These are phyloP conservation scores for Tipula lateralis DNA, from an alignment of 2,888 invertebrate genomes.

Conservation along the genomic window DNA sequence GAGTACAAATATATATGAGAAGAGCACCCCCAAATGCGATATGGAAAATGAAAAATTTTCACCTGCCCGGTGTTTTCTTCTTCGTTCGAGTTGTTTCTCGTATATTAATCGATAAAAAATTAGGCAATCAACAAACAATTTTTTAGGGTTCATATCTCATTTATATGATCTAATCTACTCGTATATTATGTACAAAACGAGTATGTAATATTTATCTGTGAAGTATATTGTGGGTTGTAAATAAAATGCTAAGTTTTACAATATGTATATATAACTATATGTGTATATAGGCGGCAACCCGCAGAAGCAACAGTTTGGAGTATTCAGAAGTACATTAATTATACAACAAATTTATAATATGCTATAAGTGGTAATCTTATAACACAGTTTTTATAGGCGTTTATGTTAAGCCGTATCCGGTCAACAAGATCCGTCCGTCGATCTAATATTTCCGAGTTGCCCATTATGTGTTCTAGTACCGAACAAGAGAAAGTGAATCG, in stretches of 20 bases:
- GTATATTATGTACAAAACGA: no score
- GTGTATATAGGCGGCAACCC: no score
- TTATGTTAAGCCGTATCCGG: no score
- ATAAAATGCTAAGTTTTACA: background rate
- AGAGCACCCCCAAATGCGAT: background rate
- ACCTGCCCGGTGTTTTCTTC: background rate
- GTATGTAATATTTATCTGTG: background rate
- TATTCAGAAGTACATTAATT: background rate
- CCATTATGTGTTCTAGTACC: no score
- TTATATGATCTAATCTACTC: background rate
- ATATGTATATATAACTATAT: background rate
- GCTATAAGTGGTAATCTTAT: no score
- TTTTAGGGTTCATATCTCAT: background rate
- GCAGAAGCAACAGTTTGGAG: background rate
- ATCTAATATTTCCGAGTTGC: no score
- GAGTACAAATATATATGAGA: background rate
- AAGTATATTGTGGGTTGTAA: background rate
- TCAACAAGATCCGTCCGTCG: no score
- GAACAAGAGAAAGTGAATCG: no score
- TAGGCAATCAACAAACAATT: background rate
- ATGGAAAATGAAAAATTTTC: background rate
- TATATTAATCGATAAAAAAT: background rate
- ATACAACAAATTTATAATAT: no score
- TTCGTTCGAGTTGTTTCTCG: background rate
- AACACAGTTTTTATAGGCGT: no score